Evolutionary conservation across 2,888 invertebrate species (phyloP).

Genomic region (Sepiola atlantica): DNA sequence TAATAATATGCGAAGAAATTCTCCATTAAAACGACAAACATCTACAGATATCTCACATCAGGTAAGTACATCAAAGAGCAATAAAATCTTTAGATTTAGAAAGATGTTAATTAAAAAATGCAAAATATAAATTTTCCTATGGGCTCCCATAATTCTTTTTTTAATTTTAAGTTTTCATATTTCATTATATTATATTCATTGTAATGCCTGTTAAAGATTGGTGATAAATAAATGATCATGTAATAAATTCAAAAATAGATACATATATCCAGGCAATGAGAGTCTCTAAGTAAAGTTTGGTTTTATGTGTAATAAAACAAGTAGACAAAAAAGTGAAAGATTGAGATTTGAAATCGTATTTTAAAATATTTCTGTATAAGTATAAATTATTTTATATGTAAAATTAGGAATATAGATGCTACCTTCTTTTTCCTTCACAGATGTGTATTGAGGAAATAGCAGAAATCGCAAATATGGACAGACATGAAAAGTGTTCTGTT

Average conservation of each 20-base stretch:
- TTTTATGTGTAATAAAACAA: neutral
- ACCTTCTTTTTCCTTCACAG: neutral
- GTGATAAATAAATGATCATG: neutral
- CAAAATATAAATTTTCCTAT: neutral
- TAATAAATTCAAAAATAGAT: neutral
- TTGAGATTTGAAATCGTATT: neutral
- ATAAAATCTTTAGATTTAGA: neutral
- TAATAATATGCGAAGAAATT: neutral
- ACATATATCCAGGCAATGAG: neutral
- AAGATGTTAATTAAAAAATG: neutral
- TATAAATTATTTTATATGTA: neutral
- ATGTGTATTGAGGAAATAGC: conserved; percentile 24
- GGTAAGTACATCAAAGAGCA: neutral
- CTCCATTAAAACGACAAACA: conserved; percentile 10
- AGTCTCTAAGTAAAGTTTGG: neutral
- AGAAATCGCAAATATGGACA: conserved; percentile 1
- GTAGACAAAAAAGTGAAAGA: neutral
- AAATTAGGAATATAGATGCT: neutral
- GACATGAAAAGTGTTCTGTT: neutral
- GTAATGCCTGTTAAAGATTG: neutral
- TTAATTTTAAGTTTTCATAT: neutral
- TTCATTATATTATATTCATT: neutral
- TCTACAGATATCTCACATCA: conserved; percentile 10
- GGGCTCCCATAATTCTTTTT: neutral
- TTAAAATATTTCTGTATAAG: neutral